These are phyloP conservation scores for Amphipoea oculea DNA, from an alignment of 2,888 invertebrate species.

Conservation along the genomic window DNA sequence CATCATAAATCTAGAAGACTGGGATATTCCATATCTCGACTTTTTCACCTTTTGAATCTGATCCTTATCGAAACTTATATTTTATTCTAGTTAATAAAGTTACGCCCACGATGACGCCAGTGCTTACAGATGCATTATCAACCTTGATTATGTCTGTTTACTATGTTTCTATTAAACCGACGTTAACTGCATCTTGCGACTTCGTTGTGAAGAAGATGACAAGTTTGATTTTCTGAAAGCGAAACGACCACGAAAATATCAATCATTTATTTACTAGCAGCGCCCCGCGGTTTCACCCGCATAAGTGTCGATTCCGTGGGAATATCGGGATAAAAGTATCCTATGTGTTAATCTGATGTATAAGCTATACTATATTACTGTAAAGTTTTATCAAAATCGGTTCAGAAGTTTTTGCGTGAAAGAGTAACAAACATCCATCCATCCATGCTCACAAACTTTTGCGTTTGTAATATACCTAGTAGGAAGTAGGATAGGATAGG, in stretches of 20 bases:
- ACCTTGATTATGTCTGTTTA: conserved; percentile 44
- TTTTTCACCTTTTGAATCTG: conserved; percentile 25
- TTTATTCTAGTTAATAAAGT: conserved; percentile 20
- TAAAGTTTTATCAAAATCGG: too few species aligned
- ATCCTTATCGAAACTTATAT: conserved; percentile 36
- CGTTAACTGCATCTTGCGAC: conserved; percentile 11
- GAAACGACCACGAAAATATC: background rate
- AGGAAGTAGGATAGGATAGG: too few species aligned
- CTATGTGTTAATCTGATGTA: too few species aligned
- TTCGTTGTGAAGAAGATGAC: background rate
- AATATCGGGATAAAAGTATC: too few species aligned
- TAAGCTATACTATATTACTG: too few species aligned
- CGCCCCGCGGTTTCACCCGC: too few species aligned
- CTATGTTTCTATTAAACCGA: conserved; percentile 11
- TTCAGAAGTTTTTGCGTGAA: too few species aligned
- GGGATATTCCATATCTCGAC: conserved; percentile 9
- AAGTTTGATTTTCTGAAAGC: background rate
- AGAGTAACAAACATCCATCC: too few species aligned
- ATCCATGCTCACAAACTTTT: too few species aligned
- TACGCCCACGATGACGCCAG: conserved; percentile 46
- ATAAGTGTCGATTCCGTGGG: too few species aligned
- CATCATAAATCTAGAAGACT: background rate
- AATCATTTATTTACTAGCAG: background rate
- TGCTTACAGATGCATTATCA: conserved; percentile 26
- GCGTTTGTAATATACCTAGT: too few species aligned